These are phyloP conservation scores for Heliothis peltigera DNA, from an alignment of 2,888 invertebrate genomes.

Conservation along the genomic window DNA sequence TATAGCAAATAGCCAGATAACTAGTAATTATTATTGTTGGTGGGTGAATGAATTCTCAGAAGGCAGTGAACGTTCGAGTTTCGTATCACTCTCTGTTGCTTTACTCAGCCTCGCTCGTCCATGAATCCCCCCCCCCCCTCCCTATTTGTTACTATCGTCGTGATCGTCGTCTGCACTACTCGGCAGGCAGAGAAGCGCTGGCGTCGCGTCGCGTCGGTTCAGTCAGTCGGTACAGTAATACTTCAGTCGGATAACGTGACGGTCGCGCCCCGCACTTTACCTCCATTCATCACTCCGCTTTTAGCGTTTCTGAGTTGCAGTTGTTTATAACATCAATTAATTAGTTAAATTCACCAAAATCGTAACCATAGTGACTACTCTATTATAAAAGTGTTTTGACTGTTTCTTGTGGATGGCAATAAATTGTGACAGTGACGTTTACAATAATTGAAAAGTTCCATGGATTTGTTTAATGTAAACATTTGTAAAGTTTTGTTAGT, in stretches of 20 bases:
- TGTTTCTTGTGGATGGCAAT: slow-evolving; percentile 15
- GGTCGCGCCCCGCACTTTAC: slow-evolving; percentile 1
- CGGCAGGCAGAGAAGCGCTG: slow-evolving; percentile 31
- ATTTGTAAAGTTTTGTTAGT: slow-evolving; percentile 38
- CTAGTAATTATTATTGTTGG: slow-evolving; percentile 66
- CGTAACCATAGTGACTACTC: slow-evolving; percentile 19
- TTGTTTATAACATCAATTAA: slow-evolving; percentile 1
- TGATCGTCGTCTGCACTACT: slow-evolving; percentile 1
- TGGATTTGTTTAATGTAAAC: slow-evolving; percentile 21
- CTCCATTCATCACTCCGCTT: slow-evolving; percentile 38
- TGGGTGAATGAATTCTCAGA: slow-evolving; percentile 84
- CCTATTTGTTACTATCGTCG: slow-evolving; percentile 22
- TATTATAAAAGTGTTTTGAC: slow-evolving; percentile 8
- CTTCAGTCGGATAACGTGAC: slow-evolving; percentile 36
- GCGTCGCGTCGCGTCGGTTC: slow-evolving; percentile 29
- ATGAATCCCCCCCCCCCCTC: slow-evolving; percentile 66
- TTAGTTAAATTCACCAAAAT: background rate
- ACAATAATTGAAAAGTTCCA: slow-evolving; percentile 11
- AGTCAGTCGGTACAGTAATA: background rate
- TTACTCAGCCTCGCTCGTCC: slow-evolving; percentile 64
- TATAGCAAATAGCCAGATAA: slow-evolving; percentile 76
- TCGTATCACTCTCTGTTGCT: slow-evolving; percentile 69
- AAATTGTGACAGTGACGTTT: slow-evolving; percentile 45
- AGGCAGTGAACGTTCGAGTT: slow-evolving; percentile 79
- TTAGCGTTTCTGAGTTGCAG: slow-evolving; percentile 21